Evolutionary conservation across 2,888 invertebrate genomes (phyloP).

Genomic region (Microdon myrmicae): DNA sequence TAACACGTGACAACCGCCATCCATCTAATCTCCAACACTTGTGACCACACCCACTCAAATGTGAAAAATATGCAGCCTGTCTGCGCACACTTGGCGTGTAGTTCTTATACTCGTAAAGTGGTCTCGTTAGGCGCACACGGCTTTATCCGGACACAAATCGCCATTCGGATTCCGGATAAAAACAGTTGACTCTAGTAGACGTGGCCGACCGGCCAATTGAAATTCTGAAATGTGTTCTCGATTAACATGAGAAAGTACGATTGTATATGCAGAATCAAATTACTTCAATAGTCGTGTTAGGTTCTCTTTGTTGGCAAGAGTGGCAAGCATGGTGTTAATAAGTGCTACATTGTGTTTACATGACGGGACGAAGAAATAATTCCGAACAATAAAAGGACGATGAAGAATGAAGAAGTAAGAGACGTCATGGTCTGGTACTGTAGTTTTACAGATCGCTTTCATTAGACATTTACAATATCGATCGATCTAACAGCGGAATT

Average conservation of each 20-base stretch:
- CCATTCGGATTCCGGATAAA: conserved; percentile 43
- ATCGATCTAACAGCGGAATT: too few relatives aligned
- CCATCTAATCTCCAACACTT: conserved; percentile 11
- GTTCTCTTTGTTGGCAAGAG: not conserved
- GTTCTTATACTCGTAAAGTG: too few relatives aligned
- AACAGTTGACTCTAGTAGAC: conserved; percentile 47
- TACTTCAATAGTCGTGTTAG: conserved; percentile 7
- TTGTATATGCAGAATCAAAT: conserved; percentile 18
- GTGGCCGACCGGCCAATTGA: conserved; percentile 40
- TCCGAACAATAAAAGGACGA: too few relatives aligned
- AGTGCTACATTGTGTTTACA: too few relatives aligned
- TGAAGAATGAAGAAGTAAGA: too few relatives aligned
- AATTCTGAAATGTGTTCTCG: conserved; percentile 35
- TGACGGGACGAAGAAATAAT: too few relatives aligned
- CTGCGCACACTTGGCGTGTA: too few relatives aligned
- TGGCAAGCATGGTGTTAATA: too few relatives aligned
- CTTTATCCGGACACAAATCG: not conserved
- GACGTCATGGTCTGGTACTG: too few relatives aligned
- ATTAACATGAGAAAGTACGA: conserved; percentile 36
- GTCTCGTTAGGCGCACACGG: too few relatives aligned
- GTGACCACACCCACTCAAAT: conserved; percentile 18
- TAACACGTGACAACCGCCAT: conserved; percentile 24
- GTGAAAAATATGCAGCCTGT: conserved; percentile 6
- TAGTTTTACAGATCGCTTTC: too few relatives aligned
- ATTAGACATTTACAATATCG: too few relatives aligned